These are phyloP conservation scores for Vanessa atalanta DNA, from an alignment of 1,140 invertebrate genomes.

Conservation along the genomic window DNA sequence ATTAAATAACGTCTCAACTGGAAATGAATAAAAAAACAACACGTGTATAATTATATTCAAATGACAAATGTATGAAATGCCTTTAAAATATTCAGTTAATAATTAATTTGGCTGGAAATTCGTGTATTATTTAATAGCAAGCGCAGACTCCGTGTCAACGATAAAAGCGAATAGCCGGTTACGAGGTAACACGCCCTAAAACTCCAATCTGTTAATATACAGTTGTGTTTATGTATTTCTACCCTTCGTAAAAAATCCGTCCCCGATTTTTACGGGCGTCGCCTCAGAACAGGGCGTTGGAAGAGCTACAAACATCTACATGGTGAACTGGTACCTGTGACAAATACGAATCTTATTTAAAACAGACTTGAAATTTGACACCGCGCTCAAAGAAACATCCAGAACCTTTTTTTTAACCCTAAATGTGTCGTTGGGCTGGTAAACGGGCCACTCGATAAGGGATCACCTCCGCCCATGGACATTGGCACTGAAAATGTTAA, in stretches of 20 bases:
- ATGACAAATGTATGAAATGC: not conserved
- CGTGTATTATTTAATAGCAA: conserved; percentile 15
- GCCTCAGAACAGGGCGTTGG: not conserved
- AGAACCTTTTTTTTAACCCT: too few species aligned
- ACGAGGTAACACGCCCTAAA: conserved; percentile 29
- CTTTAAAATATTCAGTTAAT: not conserved
- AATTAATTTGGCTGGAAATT: not conserved
- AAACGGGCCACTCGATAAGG: too few species aligned
- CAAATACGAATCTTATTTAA: too few species aligned
- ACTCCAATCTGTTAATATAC: conserved; percentile 38
- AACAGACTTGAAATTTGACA: too few species aligned
- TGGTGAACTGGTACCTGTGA: not conserved
- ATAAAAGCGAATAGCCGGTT: conserved; percentile 20
- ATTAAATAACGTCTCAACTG: too few species aligned
- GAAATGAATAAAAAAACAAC: too few species aligned
- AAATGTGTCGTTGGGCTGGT: too few species aligned
- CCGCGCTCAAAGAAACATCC: too few species aligned
- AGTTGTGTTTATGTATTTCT: conserved; percentile 37
- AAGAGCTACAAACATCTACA: not conserved
- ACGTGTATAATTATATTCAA: too few species aligned
- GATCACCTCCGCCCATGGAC: too few species aligned
- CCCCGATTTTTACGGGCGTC: conserved; percentile 30
- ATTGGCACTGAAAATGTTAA: too few species aligned
- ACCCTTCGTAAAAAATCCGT: conserved; percentile 35
- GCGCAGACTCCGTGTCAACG: conserved; percentile 2